Evolutionary conservation across 2,888 invertebrate species (phyloP).

Genomic region (Glyphotaelius pellucidus): DNA sequence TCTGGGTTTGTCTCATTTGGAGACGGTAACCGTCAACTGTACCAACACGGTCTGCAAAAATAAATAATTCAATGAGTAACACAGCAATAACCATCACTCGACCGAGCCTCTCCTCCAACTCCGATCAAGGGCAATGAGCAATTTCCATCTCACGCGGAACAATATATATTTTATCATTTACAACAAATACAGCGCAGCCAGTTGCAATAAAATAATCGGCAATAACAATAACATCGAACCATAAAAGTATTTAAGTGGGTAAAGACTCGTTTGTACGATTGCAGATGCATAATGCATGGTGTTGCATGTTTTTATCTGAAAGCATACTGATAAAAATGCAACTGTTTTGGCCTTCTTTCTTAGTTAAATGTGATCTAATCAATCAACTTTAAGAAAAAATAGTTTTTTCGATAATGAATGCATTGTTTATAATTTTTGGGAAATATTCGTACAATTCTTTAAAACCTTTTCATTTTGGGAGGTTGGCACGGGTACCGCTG

Average conservation of each 20-base stretch:
- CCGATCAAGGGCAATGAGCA: not conserved
- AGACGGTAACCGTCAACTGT: constrained; percentile 62
- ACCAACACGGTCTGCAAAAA: constrained; percentile 60
- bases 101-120: not conserved
- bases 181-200: not conserved
- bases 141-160: not conserved
- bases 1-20: constrained; percentile 61
- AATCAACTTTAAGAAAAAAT: too few relatives aligned
- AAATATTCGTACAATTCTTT: too few relatives aligned
- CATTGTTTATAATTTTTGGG: too few relatives aligned
- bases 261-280: not conserved
- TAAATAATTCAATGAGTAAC: constrained; percentile 21
- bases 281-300: not conserved
- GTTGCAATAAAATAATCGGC: constrained; percentile 11
- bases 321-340: too few relatives aligned
- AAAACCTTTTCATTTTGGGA: too few relatives aligned
- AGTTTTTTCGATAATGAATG: too few relatives aligned
- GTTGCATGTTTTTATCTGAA: not conserved
- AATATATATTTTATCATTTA: not conserved
- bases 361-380: not conserved
- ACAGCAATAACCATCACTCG: not conserved
- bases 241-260: constrained; percentile 7
- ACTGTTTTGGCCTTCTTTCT: not conserved
- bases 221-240: constrained; percentile 16
- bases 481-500: too few relatives aligned